These are phyloP conservation scores for Actenoides lindsayi DNA, from an alignment of 2,113 vertebrate genomes.

Conservation along the genomic window DNA sequence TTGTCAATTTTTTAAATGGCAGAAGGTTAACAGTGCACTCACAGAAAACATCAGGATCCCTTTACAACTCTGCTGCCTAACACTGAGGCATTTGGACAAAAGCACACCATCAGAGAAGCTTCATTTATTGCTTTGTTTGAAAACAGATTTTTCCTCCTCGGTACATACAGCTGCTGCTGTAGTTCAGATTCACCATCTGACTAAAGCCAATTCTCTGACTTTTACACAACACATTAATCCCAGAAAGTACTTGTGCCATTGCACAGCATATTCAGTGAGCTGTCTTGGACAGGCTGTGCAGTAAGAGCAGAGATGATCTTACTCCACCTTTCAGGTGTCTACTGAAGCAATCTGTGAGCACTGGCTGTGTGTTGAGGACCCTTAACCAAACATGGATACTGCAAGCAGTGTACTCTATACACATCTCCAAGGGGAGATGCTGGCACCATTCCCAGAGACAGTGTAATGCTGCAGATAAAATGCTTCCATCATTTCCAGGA, in stretches of 20 bases:
- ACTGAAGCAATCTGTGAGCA: accelerated
- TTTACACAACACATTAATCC: not conserved
- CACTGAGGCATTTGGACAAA: not conserved
- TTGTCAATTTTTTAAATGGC: not conserved
- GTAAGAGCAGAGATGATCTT: not conserved
- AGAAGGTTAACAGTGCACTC: not conserved
- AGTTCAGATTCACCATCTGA: not conserved
- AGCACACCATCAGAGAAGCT: not conserved
- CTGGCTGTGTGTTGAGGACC: not conserved
- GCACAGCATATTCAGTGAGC: not conserved
- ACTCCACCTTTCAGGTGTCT: not conserved
- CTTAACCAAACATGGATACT: accelerated
- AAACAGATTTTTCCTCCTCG: not conserved
- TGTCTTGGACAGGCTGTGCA: not conserved
- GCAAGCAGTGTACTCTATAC: accelerated
- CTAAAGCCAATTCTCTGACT: not conserved
- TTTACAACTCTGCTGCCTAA: not conserved
- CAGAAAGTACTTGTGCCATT: not conserved
- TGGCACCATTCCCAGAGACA: not conserved
- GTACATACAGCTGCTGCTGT: not conserved
- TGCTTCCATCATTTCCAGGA: not conserved
- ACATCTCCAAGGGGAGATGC: accelerated
- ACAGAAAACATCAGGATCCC: not conserved
- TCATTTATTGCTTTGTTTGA: not conserved
- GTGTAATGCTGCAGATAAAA: not conserved